phyloP scores from a whole-genome alignment of 2,797 vertebrate genomes.

The Gadopsis bispinosus region DNA sequence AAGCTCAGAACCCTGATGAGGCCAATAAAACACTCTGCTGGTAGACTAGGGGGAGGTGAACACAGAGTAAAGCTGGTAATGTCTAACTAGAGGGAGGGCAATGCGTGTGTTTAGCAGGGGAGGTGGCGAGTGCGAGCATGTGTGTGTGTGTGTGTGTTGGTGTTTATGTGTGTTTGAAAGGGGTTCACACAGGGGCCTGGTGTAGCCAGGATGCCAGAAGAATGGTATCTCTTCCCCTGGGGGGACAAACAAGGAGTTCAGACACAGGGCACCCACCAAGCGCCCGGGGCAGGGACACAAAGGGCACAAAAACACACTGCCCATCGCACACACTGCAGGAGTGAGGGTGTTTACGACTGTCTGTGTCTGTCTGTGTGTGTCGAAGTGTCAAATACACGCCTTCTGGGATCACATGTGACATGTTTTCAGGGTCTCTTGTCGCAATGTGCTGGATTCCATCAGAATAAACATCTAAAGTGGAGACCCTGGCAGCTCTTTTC shows the following conservation, averaged over 20 bases:
- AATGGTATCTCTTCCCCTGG: slow-evolving; percentile 63
- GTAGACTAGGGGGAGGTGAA: slow-evolving; percentile 44
- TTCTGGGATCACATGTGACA: slow-evolving; percentile 31
- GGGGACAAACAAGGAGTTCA: slow-evolving; percentile 71
- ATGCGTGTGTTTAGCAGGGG: slow-evolving; percentile 65
- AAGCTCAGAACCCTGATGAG: slow-evolving; percentile 59
- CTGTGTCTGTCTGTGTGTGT: slow-evolving; percentile 31
- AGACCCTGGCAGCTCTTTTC: slow-evolving; percentile 28
- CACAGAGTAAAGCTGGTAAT: slow-evolving; percentile 70
- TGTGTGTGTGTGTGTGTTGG: slow-evolving; percentile 53
- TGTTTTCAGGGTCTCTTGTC: slow-evolving; percentile 40
- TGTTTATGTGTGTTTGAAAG: slow-evolving; percentile 58
- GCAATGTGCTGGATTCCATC: slow-evolving; percentile 19
- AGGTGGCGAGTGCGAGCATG: slow-evolving; percentile 36
- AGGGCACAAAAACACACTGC: slow-evolving; percentile 75
- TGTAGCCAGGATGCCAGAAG: slow-evolving; percentile 69
- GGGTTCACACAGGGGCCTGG: slow-evolving; percentile 70
- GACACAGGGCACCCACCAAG: slow-evolving; percentile 70
- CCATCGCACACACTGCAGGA: slow-evolving; percentile 48
- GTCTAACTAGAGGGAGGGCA: slow-evolving; percentile 76
- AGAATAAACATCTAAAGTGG: slow-evolving; percentile 46
- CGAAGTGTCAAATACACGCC: slow-evolving; percentile 39
- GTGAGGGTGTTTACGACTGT: neutral
- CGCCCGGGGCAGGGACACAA: slow-evolving; percentile 61
- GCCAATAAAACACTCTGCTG: slow-evolving; percentile 75